phyloP scores from a whole-genome alignment of 2,888 invertebrate genomes.

The Rhimphoctona megacephalus region DNA sequence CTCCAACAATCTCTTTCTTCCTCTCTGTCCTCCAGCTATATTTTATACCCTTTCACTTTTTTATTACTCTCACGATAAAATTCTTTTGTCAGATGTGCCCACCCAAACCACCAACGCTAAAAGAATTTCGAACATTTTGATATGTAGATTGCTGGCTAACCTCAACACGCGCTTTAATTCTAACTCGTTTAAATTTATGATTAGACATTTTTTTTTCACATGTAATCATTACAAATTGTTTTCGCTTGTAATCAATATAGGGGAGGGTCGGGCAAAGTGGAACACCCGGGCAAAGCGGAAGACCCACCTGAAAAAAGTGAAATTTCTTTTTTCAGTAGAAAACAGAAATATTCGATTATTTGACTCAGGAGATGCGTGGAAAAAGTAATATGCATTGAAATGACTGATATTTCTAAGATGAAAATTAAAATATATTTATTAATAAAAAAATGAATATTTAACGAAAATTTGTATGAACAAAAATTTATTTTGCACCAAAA shows the following conservation, averaged over 20 bases:
- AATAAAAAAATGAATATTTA: too few relatives aligned
- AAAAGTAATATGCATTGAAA: too few relatives aligned
- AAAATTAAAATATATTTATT: too few relatives aligned
- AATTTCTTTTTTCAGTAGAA: too few relatives aligned
- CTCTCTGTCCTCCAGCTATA: slow-evolving; percentile 23
- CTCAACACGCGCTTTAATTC: not conserved
- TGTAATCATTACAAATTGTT: not conserved
- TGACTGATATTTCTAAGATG: too few relatives aligned
- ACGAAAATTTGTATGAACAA: too few relatives aligned
- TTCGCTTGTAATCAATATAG: not conserved
- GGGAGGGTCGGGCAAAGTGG: too few relatives aligned
- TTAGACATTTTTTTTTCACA: not conserved
- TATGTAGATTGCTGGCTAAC: not conserved
- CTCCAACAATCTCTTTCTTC: not conserved
- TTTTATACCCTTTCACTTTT: slow-evolving; percentile 40
- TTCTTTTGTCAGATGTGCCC: slow-evolving; percentile 7
- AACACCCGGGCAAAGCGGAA: too few relatives aligned
- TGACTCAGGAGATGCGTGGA: too few relatives aligned
- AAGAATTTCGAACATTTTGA: slow-evolving; percentile 17
- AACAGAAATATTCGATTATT: too few relatives aligned
- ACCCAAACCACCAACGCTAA: not conserved
- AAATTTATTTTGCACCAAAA: too few relatives aligned
- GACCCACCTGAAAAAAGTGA: too few relatives aligned
- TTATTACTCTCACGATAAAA: slow-evolving; percentile 31
- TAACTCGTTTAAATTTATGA: not conserved